A percentile compares a stretch with the other conserved stretches of the same genome.
phyloP scores from a whole-genome alignment of 2,113 vertebrate species.

The Smithornis capensis region DNA sequence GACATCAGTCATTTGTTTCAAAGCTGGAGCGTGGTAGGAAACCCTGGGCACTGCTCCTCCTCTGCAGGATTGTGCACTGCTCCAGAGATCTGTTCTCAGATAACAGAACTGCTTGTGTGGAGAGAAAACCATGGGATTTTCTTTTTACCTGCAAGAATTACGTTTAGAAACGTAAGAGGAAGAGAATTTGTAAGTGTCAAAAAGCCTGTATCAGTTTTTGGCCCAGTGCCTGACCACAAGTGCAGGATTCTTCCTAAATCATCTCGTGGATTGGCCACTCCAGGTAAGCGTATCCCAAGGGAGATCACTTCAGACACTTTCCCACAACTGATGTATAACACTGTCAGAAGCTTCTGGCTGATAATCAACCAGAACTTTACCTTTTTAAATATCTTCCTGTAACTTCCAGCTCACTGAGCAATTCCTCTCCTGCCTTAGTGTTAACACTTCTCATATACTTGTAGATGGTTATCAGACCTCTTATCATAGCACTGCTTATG shows the following conservation, averaged over 20 bases:
- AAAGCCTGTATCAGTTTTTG: not conserved
- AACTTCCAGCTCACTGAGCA: not conserved
- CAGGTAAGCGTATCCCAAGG: not conserved
- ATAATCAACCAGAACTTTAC: constrained; percentile 23
- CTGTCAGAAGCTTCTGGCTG: not conserved
- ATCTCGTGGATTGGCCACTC: not conserved
- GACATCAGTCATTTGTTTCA: constrained; percentile 62
- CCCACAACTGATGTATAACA: not conserved
- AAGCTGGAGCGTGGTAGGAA: not conserved
- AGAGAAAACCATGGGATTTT: not conserved
- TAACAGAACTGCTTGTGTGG: not conserved
- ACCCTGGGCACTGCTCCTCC: not conserved
- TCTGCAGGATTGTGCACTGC: not conserved
- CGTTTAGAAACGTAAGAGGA: not conserved
- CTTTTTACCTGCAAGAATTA: not conserved
- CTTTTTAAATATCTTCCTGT: constrained; percentile 4
- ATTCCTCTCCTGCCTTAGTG: constrained; percentile 1
- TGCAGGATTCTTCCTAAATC: not conserved
- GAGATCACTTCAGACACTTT: not conserved
- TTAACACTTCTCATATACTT: constrained; percentile 22
- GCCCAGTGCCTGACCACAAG: not conserved
- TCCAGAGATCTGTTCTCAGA: not conserved
- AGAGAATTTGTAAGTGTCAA: not conserved
- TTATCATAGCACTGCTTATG: not conserved
- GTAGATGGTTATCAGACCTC: constrained; percentile 50